These are phyloP conservation scores for Drosophila sordidula DNA, from an alignment of 2,888 invertebrate species.

Conservation along the genomic window DNA sequence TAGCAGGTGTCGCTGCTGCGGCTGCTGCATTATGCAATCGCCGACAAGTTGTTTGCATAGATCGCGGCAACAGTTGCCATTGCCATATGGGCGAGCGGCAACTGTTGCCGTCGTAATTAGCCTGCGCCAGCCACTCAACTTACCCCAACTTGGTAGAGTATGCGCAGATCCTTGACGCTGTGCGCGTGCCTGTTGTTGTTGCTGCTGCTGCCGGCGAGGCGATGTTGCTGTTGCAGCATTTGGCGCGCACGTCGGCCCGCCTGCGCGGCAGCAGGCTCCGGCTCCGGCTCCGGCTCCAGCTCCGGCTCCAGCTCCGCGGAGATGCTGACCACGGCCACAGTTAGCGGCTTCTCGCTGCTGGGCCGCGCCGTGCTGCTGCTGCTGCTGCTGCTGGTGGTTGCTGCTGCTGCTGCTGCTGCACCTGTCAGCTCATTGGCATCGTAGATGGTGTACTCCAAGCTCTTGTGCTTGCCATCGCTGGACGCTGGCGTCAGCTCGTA, in stretches of 20 bases:
- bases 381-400: conserved; percentile 11
- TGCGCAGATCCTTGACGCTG: conserved; percentile 85
- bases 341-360: conserved; percentile 51
- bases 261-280: conserved; percentile 46
- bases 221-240: conserved; percentile 85
- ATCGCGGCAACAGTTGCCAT: conserved; percentile 43
- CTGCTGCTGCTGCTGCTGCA: conserved; percentile 28
- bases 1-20: conserved; percentile 48
- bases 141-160: conserved; percentile 88
- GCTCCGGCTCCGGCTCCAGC: conserved; percentile 19
- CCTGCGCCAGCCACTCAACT: conserved; percentile 53
- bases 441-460: conserved; percentile 77
- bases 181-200: conserved; percentile 55
- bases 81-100: conserved; percentile 2
- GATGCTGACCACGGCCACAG: conserved; percentile 53
- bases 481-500: conserved; percentile 82
- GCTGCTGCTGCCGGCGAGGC: conserved; percentile 41
- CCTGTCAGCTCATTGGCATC: conserved; percentile 71
- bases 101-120: conserved; percentile 50
- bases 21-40: conserved; percentile 53
- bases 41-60: conserved; percentile 60
- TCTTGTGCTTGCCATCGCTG: conserved; percentile 65
- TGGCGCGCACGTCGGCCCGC: conserved; percentile 84
- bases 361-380: conserved; percentile 38
- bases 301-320: conserved; percentile 40